phyloP scores from a whole-genome alignment of 2,888 invertebrate genomes.

The Chalcosyrphus nemorum region DNA sequence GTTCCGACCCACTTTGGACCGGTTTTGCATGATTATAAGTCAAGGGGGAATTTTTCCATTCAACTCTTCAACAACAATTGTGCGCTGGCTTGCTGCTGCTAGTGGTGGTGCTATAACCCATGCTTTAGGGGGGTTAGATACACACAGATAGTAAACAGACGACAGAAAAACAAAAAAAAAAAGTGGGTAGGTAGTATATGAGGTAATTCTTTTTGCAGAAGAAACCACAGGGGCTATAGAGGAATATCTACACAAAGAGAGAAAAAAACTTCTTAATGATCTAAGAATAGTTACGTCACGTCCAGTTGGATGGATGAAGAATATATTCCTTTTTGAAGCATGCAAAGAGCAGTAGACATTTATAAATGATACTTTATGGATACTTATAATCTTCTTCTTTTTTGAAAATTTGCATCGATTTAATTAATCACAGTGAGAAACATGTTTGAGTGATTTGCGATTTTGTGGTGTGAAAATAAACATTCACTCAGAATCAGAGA shows the following conservation, averaged over 20 bases:
- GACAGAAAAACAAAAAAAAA: neutral
- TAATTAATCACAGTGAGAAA: slow-evolving; percentile 14
- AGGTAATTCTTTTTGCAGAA: slow-evolving; percentile 60
- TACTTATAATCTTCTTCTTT: neutral
- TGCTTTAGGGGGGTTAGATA: slow-evolving; percentile 36
- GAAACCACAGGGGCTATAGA: slow-evolving; percentile 14
- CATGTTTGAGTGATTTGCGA: neutral
- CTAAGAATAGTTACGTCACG: slow-evolving; percentile 64
- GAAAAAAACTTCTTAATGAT: slow-evolving; percentile 47
- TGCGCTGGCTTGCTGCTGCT: neutral
- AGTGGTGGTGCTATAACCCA: slow-evolving; percentile 47
- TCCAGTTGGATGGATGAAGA: neutral
- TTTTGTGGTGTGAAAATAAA: neutral
- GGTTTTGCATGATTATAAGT: slow-evolving; percentile 71
- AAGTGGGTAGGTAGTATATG: slow-evolving; percentile 34
- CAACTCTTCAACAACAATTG: slow-evolving; percentile 41
- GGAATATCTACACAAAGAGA: neutral
- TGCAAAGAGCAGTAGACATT: neutral
- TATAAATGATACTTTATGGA: neutral
- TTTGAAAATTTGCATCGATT: slow-evolving; percentile 22
- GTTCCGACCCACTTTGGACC: slow-evolving; percentile 72
- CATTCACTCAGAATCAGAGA: neutral
- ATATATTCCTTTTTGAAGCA: neutral
- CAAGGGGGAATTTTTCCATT: slow-evolving; percentile 64
- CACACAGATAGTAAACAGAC: slow-evolving; percentile 3